Percentiles rank a stretch among this genome's conserved stretches.
Conservation (phyloP, 2,113 vertebrate genomes). For the Zosterops lateralis region DNA sequence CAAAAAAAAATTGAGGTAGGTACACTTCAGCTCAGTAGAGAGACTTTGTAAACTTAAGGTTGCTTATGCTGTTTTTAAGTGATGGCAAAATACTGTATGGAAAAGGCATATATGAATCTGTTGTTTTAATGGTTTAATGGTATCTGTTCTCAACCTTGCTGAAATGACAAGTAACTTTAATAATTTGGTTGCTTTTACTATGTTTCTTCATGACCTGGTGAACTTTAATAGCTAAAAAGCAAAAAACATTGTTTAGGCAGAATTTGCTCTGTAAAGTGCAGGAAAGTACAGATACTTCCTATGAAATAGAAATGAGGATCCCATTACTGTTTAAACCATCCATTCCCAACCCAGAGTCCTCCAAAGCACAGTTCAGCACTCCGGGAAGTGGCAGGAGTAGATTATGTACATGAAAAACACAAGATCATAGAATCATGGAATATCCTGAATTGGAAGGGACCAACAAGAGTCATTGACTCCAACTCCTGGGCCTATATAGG, state of each 20-base stretch:
- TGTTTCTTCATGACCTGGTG: not conserved
- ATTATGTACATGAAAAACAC: not conserved
- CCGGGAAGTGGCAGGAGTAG: not conserved
- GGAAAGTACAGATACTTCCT: not conserved
- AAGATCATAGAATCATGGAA: not conserved
- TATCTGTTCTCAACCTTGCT: not conserved
- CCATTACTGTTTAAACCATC: not conserved
- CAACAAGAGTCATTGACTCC: not conserved
- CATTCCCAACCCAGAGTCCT: not conserved
- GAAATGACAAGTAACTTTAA: not conserved
- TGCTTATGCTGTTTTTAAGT: not conserved
- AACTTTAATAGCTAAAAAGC: not conserved
- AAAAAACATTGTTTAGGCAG: not conserved
- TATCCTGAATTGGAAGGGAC: not conserved
- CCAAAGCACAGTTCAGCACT: accelerated
- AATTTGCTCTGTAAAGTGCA: not conserved
- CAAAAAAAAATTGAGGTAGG: not conserved
- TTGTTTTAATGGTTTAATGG: not conserved
- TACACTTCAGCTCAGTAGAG: not conserved
- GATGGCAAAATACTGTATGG: not conserved
- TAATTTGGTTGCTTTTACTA: not conserved
- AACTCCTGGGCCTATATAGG: not conserved
- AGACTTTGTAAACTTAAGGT: not conserved
- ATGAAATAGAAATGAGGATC: not conserved
- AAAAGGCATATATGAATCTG: not conserved